Percentiles rank a stretch among this genome's conserved stretches.
phyloP scores from a whole-genome alignment of 1,140 invertebrate genomes.

The Ostrea denselamellosa region DNA sequence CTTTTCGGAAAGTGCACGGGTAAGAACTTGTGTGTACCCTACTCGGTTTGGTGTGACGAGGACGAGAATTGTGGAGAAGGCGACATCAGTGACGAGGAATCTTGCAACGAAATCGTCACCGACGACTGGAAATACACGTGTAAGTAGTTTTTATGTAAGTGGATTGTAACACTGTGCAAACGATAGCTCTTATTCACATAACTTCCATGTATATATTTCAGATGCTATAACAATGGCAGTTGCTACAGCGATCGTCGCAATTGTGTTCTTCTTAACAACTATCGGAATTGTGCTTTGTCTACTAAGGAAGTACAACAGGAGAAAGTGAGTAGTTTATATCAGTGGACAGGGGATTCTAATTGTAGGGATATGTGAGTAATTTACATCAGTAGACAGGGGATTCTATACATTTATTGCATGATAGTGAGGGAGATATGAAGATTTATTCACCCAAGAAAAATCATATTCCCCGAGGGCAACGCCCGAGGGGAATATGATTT shows the following conservation, averaged over 20 bases:
- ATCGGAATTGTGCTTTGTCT: conserved; percentile 45
- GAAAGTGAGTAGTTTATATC: conserved; percentile 41
- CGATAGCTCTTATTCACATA: background rate
- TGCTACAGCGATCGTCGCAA: conserved; percentile 37
- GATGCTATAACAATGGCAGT: conserved; percentile 46
- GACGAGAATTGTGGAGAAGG: conserved; percentile 51
- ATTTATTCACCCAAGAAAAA: too few relatives aligned
- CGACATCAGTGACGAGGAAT: conserved; percentile 48
- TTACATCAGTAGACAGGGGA: too few relatives aligned
- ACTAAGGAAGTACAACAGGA: conserved; percentile 44
- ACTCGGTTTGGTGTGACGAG: conserved; percentile 44
- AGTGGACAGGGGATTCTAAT: too few relatives aligned
- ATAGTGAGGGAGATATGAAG: too few relatives aligned
- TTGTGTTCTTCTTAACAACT: conserved; percentile 39
- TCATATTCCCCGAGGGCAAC: too few relatives aligned
- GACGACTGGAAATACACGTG: conserved; percentile 47
- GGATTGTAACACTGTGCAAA: background rate
- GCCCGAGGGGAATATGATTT: too few relatives aligned
- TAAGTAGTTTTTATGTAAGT: background rate
- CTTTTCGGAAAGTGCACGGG: conserved; percentile 24
- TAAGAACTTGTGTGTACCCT: conserved; percentile 45
- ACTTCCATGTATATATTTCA: background rate
- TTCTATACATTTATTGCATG: too few relatives aligned
- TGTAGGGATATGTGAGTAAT: too few relatives aligned
- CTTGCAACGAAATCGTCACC: conserved; percentile 45